Conservation (phyloP, 1,140 invertebrate genomes). For the Muscidifurax raptorellus region DNA sequence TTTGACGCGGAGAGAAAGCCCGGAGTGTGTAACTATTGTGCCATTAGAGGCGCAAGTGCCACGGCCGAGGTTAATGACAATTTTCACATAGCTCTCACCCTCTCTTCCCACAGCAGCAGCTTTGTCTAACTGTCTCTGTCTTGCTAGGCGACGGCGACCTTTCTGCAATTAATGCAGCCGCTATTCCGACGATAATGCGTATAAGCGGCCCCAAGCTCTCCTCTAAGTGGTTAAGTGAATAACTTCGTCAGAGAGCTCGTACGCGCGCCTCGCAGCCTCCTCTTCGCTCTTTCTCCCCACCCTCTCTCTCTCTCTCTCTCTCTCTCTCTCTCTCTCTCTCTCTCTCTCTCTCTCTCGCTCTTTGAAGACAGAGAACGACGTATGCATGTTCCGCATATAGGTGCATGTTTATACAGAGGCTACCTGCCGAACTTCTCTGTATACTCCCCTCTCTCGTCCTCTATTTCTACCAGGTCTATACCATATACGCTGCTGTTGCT, state of each 20-base stretch:
- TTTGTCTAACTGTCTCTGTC: neutral
- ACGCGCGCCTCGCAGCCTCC: neutral
- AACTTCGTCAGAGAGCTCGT: slow-evolving; percentile 39
- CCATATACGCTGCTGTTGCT: neutral
- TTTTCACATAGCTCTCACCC: slow-evolving; percentile 7
- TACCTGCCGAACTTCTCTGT: slow-evolving; percentile 5
- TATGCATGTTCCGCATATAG: neutral
- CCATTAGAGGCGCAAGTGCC: slow-evolving; percentile 19
- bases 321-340: neutral
- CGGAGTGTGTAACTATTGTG: slow-evolving; percentile 4
- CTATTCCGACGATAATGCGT: slow-evolving; percentile 36
- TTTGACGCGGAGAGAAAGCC: neutral
- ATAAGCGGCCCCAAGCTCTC: neutral
- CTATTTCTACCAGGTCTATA: neutral
- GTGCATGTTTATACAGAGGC: neutral
- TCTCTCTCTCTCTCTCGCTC: neutral
- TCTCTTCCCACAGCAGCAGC: neutral
- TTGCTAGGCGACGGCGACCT: neutral
- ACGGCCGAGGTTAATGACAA: slow-evolving; percentile 29
- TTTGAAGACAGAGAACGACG: neutral
- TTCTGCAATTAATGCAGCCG: slow-evolving; percentile 39
- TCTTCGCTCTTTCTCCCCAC: neutral
- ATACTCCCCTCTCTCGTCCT: neutral
- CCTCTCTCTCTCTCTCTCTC: neutral
- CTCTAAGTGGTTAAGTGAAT: slow-evolving; percentile 46